phyloP scores from a whole-genome alignment of 2,113 vertebrate species.

The Fulica atra region DNA sequence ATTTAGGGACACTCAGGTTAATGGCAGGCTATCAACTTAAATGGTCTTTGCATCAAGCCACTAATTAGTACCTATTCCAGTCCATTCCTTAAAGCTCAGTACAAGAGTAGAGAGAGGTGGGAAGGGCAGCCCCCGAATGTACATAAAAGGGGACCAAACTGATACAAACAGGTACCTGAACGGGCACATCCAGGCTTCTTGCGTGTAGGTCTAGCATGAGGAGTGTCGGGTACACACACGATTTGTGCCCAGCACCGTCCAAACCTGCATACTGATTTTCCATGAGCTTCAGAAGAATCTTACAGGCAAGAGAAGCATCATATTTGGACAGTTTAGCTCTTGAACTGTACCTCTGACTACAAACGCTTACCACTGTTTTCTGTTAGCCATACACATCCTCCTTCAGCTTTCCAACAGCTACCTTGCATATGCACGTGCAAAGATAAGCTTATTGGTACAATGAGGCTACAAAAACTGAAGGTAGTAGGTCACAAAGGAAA shows the following conservation, averaged over 20 bases:
- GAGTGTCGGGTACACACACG: background rate
- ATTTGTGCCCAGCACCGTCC: background rate
- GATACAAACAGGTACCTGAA: background rate
- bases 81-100: background rate
- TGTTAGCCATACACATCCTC: background rate
- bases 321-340: background rate
- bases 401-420: background rate
- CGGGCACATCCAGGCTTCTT: background rate
- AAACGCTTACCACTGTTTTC: background rate
- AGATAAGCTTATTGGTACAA: background rate
- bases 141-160: background rate
- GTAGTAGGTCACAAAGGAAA: background rate
- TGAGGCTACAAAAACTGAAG: background rate
- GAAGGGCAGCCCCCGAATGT: background rate
- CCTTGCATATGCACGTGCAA: accelerated
- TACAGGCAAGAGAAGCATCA: background rate
- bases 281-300: background rate
- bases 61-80: background rate
- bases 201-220: background rate
- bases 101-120: background rate
- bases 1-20: constrained; percentile 9
- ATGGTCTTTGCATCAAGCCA: background rate
- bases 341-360: background rate
- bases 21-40: constrained; percentile 18
- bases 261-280: accelerated